phyloP scores from a whole-genome alignment of 1,140 invertebrate species.

The Rhopalosiphum maidis region DNA sequence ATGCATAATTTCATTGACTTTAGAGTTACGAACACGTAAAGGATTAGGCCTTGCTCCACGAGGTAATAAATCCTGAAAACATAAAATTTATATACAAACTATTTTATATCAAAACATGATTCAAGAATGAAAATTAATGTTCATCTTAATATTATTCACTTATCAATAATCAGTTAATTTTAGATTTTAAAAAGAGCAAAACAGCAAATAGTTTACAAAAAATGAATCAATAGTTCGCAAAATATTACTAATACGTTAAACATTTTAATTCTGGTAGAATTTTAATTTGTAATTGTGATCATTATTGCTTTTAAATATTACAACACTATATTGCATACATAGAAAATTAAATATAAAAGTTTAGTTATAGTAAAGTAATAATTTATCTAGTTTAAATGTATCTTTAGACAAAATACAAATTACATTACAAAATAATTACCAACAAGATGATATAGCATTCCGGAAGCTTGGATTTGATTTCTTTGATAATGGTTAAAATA shows the following conservation, averaged over 20 bases:
- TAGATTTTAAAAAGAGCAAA: background rate
- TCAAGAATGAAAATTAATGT: background rate
- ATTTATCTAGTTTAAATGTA: background rate
- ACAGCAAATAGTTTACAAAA: no score
- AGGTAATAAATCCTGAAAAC: slow-evolving; percentile 80
- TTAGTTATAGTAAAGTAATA: background rate
- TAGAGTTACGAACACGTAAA: slow-evolving; percentile 75
- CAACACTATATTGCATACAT: background rate
- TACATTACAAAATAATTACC: slow-evolving; percentile 67
- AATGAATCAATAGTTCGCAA: no score
- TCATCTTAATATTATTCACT: background rate
- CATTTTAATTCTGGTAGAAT: background rate
- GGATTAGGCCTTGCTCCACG: slow-evolving; percentile 82
- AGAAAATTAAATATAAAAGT: background rate
- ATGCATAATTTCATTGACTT: slow-evolving; percentile 77
- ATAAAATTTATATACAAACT: background rate
- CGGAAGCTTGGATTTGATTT: slow-evolving; percentile 77
- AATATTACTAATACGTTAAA: no score
- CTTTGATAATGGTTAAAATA: slow-evolving; percentile 77
- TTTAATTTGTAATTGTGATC: background rate
- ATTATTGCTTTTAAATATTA: background rate
- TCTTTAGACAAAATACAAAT: background rate
- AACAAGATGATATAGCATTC: slow-evolving; percentile 80
- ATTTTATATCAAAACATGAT: background rate
- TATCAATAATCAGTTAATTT: background rate